phyloP scores from a whole-genome alignment of 2,797 vertebrate genomes.

The Furcifer pardalis region DNA sequence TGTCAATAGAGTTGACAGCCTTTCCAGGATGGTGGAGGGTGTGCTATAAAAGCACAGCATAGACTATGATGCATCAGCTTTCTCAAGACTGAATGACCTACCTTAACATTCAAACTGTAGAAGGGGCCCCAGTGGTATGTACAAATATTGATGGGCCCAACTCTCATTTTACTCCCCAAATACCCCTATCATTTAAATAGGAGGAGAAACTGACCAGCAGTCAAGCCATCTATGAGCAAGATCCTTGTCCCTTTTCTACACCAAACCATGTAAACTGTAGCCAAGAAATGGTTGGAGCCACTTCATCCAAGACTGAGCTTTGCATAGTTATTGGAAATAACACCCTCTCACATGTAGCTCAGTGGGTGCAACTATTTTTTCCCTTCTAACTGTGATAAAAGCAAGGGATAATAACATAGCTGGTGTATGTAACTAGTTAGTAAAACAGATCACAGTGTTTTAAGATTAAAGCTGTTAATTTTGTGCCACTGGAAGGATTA shows the following conservation, averaged over 20 bases:
- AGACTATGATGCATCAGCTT: too few relatives aligned
- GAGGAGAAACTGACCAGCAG: not conserved
- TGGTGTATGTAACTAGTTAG: not conserved
- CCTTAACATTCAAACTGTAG: not conserved
- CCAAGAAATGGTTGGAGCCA: not conserved
- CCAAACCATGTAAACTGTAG: not conserved
- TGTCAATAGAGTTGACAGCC: too few relatives aligned
- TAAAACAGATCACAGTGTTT: not conserved
- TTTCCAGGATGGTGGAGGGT: too few relatives aligned
- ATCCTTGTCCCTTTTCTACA: not conserved
- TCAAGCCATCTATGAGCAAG: not conserved
- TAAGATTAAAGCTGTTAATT: not conserved
- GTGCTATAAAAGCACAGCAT: too few relatives aligned
- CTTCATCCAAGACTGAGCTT: not conserved
- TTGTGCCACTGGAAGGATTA: not conserved
- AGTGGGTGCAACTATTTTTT: not conserved
- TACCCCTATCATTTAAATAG: too few relatives aligned
- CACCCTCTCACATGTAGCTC: not conserved
- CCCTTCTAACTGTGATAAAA: not conserved
- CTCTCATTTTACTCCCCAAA: too few relatives aligned
- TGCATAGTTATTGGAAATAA: not conserved
- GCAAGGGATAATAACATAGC: not conserved
- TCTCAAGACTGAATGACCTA: too few relatives aligned
- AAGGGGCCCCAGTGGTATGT: too few relatives aligned
- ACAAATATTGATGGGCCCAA: too few relatives aligned